Evolutionary conservation across 2,113 vertebrate species (phyloP), one percentile per base, ranked within the genome.

Genomic region (Pan paniscus): DNA sequence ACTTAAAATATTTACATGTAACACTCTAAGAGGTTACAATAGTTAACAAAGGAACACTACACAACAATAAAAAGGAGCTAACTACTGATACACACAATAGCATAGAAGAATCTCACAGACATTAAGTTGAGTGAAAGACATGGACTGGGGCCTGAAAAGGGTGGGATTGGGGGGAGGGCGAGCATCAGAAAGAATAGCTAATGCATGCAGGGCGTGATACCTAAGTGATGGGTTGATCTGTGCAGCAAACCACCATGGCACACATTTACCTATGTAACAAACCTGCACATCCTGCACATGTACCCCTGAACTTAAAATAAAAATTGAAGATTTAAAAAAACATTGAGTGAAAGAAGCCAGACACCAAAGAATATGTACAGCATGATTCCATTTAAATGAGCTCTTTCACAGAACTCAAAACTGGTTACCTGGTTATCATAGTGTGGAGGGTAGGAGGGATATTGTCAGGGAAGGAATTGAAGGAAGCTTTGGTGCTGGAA

Each of bases 1-100:
- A 83, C 8, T 93, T 87, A 91, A 97, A 94, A 90, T 89, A 64
- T 61, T 76, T 85, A 68, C 38, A 22, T 70, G 8, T 61, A 61
- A 46, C 35, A 84, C 50, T 76, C 48, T 73, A 82, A 91, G 38
- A 96, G 3, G 18, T 82, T 57, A 30, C 43, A 38, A 80, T 48
- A 75, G 16, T 79, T 89, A 73, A 30, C 48, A 32, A 11, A 16
- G 7, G 55, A 95, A 83, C 46, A 94, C 17, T 68, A 82, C 6
- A 40, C 52, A 82, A 68, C 73, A 75, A 67, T 48, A 48, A 93
- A 80, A 93, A 68, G 61, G 78, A 93, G n/a, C 7, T 64, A 84
- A 76, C 50, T 10, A 6, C 9, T 13, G 5, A 76, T 52, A 46
- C 57, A 84, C 3, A 52, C 8, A n/a, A 16, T 35, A 73, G 59